Evolutionary conservation across 2,797 vertebrate species (phyloP).

Genomic region (Pelochelys cantorii): DNA sequence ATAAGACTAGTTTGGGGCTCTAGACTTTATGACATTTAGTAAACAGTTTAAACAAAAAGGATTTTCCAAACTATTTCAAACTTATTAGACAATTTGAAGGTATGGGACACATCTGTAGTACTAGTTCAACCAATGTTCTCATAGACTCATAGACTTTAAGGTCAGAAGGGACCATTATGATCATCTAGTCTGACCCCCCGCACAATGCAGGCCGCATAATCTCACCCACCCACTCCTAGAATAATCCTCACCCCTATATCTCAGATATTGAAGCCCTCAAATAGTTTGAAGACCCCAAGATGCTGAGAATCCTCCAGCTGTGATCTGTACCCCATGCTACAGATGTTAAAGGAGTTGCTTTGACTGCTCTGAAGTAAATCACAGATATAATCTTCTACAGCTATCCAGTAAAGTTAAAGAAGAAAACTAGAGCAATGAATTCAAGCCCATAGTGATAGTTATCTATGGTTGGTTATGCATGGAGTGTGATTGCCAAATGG

Average conservation of each 20-base stretch:
- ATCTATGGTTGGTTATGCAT: fast-evolving
- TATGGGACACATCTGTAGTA: not conserved
- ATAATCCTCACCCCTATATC: too few relatives aligned
- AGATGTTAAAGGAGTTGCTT: not conserved
- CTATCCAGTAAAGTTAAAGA: not conserved
- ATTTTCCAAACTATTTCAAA: not conserved
- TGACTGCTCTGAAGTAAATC: constrained; percentile 11
- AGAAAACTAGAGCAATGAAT: not conserved
- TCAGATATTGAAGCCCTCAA: too few relatives aligned
- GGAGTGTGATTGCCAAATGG: not conserved
- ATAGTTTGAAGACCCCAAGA: too few relatives aligned
- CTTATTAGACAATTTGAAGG: constrained; percentile 38
- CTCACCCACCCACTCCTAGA: too few relatives aligned
- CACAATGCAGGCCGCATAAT: too few relatives aligned
- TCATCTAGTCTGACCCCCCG: too few relatives aligned
- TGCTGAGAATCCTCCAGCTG: too few relatives aligned
- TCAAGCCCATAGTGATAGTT: not conserved
- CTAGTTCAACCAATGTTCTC: not conserved
- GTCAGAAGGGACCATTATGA: too few relatives aligned
- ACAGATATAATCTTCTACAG: not conserved
- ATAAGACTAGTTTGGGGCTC: not conserved
- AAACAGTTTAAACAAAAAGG: constrained; percentile 16
- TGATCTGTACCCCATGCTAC: too few relatives aligned
- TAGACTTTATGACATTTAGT: constrained; percentile 9
- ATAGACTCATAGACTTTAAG: too few relatives aligned